Conservation (phyloP, 2,888 invertebrate genomes). For the Deroplatys truncata region DNA sequence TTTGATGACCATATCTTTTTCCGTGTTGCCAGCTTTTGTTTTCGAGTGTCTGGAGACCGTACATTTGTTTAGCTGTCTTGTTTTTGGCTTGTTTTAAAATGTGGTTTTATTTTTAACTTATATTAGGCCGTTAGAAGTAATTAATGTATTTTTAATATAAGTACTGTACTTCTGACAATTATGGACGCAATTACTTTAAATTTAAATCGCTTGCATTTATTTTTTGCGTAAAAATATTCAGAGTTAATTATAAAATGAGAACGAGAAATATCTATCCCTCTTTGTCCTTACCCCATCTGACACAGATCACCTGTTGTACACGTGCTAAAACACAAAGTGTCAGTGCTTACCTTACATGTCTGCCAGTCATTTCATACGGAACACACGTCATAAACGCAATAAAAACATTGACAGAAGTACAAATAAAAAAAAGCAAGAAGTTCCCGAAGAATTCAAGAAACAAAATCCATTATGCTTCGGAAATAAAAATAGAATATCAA, state of each 20-base stretch:
- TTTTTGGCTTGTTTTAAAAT: neutral
- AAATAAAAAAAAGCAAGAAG: neutral
- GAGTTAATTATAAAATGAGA: no score
- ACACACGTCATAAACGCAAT: constrained; percentile 11
- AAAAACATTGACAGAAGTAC: neutral
- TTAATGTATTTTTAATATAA: no score
- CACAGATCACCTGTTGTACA: neutral
- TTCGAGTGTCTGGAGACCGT: neutral
- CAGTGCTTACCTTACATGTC: constrained; percentile 4
- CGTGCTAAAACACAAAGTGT: neutral
- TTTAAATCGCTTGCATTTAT: neutral
- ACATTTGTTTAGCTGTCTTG: neutral
- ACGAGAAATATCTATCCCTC: neutral
- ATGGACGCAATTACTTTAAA: neutral
- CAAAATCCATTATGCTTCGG: constrained; percentile 9
- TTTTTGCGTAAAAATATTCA: neutral
- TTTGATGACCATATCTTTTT: neutral
- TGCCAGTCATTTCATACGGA: constrained; percentile 19
- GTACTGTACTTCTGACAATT: no score
- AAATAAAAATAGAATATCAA: constrained; percentile 9
- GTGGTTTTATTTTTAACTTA: neutral
- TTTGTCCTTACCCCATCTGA: neutral
- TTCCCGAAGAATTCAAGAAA: constrained; percentile 2
- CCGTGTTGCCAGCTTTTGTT: neutral
- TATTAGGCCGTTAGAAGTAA: no score